Percentiles rank a stretch among this genome's conserved stretches.
phyloP scores from a whole-genome alignment of 2,113 vertebrate species.

The Sylvicapra grimmia region DNA sequence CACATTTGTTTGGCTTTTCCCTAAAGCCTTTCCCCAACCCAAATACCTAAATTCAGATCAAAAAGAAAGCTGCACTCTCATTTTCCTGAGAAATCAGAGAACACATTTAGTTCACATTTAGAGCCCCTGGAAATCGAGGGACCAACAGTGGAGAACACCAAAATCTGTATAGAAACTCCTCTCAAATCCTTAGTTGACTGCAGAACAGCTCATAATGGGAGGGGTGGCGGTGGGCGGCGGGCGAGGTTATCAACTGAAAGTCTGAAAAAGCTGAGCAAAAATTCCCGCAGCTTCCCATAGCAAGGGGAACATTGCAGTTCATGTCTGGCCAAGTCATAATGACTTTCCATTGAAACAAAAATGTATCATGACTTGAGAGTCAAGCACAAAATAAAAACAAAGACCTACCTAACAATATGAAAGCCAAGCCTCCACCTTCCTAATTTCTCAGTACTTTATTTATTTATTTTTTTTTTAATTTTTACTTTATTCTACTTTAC shows the following conservation, averaged over 20 bases:
- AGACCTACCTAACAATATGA: not conserved
- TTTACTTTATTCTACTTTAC: too few relatives aligned
- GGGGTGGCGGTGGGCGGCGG: accelerated
- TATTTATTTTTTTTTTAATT: too few relatives aligned
- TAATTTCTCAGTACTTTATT: not conserved
- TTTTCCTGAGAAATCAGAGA: not conserved
- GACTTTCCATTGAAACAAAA: not conserved
- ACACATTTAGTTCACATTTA: not conserved
- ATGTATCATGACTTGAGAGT: not conserved
- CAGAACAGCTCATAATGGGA: not conserved
- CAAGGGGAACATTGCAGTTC: not conserved
- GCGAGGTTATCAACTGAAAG: not conserved
- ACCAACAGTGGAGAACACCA: not conserved
- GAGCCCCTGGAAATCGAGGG: not conserved
- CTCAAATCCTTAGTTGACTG: not conserved
- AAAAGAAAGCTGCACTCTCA: not conserved
- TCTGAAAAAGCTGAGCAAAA: not conserved
- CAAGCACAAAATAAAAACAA: not conserved
- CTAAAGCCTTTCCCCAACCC: not conserved
- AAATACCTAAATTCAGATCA: not conserved
- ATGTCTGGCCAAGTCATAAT: not conserved
- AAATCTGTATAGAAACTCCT: not conserved
- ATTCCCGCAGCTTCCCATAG: not conserved
- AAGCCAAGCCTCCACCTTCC: not conserved
- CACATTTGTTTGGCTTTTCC: not conserved